Conservation (phyloP, 2,113 vertebrate species). For the Ageneiosus marmoratus region DNA sequence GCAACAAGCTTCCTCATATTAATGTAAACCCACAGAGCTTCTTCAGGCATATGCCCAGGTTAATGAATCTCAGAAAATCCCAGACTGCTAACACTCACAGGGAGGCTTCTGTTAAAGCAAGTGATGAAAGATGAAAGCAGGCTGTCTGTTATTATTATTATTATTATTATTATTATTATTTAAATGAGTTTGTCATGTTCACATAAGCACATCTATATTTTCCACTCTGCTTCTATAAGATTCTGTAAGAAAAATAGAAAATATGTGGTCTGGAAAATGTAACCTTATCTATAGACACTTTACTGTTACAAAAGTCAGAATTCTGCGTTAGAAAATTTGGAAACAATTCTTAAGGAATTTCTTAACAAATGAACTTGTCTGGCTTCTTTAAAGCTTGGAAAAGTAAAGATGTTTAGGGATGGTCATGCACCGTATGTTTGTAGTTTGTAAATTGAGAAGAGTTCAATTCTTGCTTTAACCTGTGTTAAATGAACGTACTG, state of each 20-base stretch:
- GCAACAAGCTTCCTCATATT: slow-evolving; percentile 41
- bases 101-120: slow-evolving; percentile 16
- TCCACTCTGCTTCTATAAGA: too few relatives aligned
- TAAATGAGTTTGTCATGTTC: neutral
- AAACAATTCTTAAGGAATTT: neutral
- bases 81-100: slow-evolving; percentile 23
- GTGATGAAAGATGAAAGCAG: neutral
- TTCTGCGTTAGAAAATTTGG: neutral
- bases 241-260: neutral
- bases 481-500: too few relatives aligned
- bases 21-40: slow-evolving; percentile 37
- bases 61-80: slow-evolving; percentile 40
- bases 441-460: too few relatives aligned
- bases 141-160: neutral
- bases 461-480: too few relatives aligned
- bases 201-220: neutral
- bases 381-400: neutral
- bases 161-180: too few relatives aligned
- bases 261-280: neutral
- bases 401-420: too few relatives aligned
- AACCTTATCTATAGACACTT: neutral
- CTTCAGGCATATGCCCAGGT: slow-evolving; percentile 43
- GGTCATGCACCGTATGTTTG: too few relatives aligned
- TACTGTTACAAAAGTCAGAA: neutral
- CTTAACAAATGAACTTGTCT: neutral